Percentiles rank a stretch among this genome's conserved stretches.
Conservation (phyloP, 2,888 invertebrate genomes). For the Parochlus steinenii region DNA sequence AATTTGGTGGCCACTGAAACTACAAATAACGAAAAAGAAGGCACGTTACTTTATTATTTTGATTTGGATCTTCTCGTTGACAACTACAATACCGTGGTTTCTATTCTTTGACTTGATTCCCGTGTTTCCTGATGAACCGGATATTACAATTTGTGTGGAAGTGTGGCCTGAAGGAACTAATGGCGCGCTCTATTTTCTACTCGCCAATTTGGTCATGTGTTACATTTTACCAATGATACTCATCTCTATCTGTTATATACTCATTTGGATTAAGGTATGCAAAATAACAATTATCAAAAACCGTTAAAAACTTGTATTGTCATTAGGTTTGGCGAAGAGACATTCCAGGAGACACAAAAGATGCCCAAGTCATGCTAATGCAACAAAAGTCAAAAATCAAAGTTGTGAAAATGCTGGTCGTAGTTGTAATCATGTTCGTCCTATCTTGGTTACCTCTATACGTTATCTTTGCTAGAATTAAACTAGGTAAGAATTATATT, state of each 20-base stretch:
- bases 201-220: conserved; percentile 76
- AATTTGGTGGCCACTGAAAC: conserved; percentile 87
- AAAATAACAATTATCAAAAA: too few species aligned
- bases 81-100: conserved; percentile 79
- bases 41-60: conserved; percentile 75
- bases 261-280: conserved; percentile 64
- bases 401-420: conserved; percentile 87
- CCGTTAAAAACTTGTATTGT: too few species aligned
- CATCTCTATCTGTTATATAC: conserved; percentile 79
- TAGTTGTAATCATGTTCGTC: conserved; percentile 84
- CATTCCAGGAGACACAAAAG: conserved; percentile 81
- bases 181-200: conserved; percentile 70
- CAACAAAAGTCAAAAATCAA: conserved; percentile 89
- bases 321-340: conserved; percentile 57
- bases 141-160: conserved; percentile 61
- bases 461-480: conserved; percentile 72
- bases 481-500: conserved; percentile 45
- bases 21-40: conserved; percentile 76
- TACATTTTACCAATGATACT: conserved; percentile 82
- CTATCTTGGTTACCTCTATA: conserved; percentile 87
- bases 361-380: conserved; percentile 81
- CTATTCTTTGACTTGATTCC: conserved; percentile 71
- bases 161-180: conserved; percentile 74
- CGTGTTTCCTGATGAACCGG: conserved; percentile 55
- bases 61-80: conserved; percentile 77